Evolutionary conservation across 1,140 invertebrate species (phyloP), one percentile per base, ranked within the genome.

Genomic region (Drosophila equinoxialis): DNA sequence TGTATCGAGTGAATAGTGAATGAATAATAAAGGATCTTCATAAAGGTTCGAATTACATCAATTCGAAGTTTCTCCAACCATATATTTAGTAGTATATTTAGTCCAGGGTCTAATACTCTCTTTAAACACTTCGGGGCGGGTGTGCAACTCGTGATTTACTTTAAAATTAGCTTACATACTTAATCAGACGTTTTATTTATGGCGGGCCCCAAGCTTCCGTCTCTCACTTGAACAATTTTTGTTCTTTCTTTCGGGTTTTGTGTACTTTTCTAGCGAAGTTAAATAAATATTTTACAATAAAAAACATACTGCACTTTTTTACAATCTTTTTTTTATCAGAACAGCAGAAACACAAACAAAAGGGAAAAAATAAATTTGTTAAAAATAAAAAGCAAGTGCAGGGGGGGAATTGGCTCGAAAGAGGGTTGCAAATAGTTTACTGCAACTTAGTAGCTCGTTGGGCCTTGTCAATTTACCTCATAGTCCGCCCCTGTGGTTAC

Each of bases 291-390:
- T 79, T 83, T 79, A 70, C 68, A 67, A 51, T 65, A 60, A 71
- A 64, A 61, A 41, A 65, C 48, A 64, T 17, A 65, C 54, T 76
- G 69, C 80, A 79, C 37, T 80, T 41, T 60, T 57, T 45, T 59
- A 45, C 35, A 39, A 8, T 59, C 58, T 74, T 74, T 54, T 59
- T 76, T 66, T 81, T 85, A 85, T 85, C 81, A 78, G 79, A n/a
- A 37, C 45, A 35, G 30, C 45, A 51, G 45, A 51, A 23, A 81
- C 78, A 78, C 86, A 86, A 81, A 75, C 55, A 79, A 79, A 76
- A 73, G 42, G 23, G 41, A 30, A 67, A 74, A 72, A 65, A 66
- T 17, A 77, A 51, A 23, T 51, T 51, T 51, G 45, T 51, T 51
- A 51, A 48, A 48, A 48, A 48, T 48, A 48, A 51, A 51, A 17